Base-by-base conservation (phyloP, 2,888 invertebrate genomes). In the Clitarchus hookeri region DNA sequence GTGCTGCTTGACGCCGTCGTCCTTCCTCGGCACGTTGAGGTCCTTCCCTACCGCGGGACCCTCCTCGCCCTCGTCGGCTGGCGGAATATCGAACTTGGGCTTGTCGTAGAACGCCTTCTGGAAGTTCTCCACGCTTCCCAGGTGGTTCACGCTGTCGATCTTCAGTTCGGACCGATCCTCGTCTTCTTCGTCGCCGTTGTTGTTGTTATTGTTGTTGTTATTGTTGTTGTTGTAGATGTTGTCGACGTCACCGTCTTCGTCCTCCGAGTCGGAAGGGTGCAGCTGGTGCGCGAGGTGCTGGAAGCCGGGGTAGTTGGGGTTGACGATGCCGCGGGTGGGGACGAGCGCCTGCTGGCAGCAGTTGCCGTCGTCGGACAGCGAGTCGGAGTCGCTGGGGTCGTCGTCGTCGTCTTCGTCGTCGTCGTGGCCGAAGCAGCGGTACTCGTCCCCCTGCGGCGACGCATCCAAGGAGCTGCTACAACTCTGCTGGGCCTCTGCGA, bases 221-320 rank as follows among this genome's bases (percentile, higher is more conserved):
- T 91, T 91, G 88, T 92, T 92, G 89, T 92, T 92, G 89, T 92
- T 93, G 89, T 92, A 93, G 89, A 92, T 92, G 87, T 91, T 91
- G 87, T 91, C 91, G 88, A 92, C 92, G 86, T 91, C 90, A 87
- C 91, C 92, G 87, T 91, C 92, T 87, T 93, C 92, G 86, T 91
- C 90, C 87, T 92, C 92, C 88, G 92, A 92, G 87, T 92, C 92
- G 83, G 92, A 92, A 0, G 91, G 88, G 83, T 88, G 88, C 89
- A 96, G 92, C 87, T 95, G 95, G 90, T 95, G 95, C 26, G 96
- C 96, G 89, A 96, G 93, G 91, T 96, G 96, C 91, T 96, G 96
- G 91, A 96, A 96, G 86, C 96, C 96, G 36, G 96, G 95, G 92
- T 96, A 96, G 91, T 96, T 96, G 85, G 96, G 96, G 92, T 96